Evolutionary conservation across 2,113 vertebrate genomes (phyloP).

Genomic region (Ranitomeya imitator): DNA sequence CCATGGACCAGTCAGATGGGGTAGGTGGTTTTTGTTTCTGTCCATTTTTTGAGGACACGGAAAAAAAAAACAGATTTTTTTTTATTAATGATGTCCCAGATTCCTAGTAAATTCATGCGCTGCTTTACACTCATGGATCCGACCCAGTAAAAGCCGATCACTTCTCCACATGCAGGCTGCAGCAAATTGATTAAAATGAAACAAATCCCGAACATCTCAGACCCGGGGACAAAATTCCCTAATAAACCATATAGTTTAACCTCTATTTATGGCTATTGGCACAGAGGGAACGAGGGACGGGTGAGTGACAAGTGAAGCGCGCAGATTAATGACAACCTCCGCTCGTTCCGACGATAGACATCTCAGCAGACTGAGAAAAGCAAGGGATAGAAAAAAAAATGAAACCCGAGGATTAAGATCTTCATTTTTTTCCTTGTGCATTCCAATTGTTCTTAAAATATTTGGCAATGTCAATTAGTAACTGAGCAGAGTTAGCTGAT

Average conservation of each 20-base stretch:
- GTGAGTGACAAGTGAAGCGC: constrained; percentile 74
- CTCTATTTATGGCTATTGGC: constrained; percentile 77
- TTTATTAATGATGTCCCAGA: background rate
- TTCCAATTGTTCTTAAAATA: constrained; percentile 99
- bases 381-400: constrained; percentile 73
- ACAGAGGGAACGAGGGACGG: constrained; percentile 78
- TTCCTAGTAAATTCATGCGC: background rate
- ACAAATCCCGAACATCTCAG: background rate
- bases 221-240: constrained; percentile 59
- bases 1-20: too few relatives aligned
- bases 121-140: background rate
- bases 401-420: constrained; percentile 98
- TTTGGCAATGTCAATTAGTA: constrained; percentile 99
- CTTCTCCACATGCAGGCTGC: background rate
- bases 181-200: constrained; percentile 18
- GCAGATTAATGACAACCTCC: constrained; percentile 82
- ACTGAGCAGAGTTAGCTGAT: constrained; percentile 99
- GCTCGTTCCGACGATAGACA: constrained; percentile 70
- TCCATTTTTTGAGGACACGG: background rate
- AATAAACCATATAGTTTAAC: constrained; percentile 70
- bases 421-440: constrained; percentile 86
- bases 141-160: background rate
- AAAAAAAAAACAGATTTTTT: background rate
- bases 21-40: too few relatives aligned
- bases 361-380: constrained; percentile 68